Evolutionary conservation across 2,888 invertebrate genomes (phyloP).

Genomic region (Ectemnius cavifrons): DNA sequence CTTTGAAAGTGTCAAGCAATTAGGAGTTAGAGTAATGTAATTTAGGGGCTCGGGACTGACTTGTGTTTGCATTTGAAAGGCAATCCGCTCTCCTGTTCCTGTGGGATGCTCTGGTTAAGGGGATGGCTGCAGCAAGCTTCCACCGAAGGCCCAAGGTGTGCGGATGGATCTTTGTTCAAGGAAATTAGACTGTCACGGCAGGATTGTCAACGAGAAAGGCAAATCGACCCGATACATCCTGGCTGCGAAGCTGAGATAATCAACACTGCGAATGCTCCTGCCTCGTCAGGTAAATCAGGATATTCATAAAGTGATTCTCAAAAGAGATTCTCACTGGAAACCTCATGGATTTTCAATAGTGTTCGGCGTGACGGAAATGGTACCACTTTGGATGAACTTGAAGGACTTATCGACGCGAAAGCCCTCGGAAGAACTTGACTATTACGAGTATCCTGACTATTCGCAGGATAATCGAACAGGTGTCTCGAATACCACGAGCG

Average conservation of each 20-base stretch:
- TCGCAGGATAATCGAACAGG: constrained; percentile 81
- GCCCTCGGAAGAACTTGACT: constrained; percentile 80
- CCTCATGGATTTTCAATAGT: constrained; percentile 15
- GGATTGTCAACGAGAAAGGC: constrained; percentile 82
- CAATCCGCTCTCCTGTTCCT: constrained; percentile 90
- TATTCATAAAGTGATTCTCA: no score
- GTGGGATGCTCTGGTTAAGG: constrained; percentile 90
- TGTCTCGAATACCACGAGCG: constrained; percentile 15
- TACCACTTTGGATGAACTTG: constrained; percentile 80
- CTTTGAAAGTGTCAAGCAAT: no score
- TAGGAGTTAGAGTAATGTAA: no score
- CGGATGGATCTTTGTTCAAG: constrained; percentile 87
- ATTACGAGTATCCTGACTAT: constrained; percentile 90
- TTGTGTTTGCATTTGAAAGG: constrained; percentile 79
- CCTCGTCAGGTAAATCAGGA: constrained; percentile 35
- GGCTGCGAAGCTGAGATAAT: constrained; percentile 86
- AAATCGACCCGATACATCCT: constrained; percentile 81
- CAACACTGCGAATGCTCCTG: constrained; percentile 53
- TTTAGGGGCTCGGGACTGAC: no score
- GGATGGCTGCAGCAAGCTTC: constrained; percentile 89
- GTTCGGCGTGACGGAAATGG: constrained; percentile 81
- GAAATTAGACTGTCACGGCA: constrained; percentile 85
- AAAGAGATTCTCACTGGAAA: neutral
- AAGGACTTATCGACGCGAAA: constrained; percentile 78
- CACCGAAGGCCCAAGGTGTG: constrained; percentile 87